A percentile compares a stretch with the other conserved stretches of the same genome.
Evolutionary conservation across 2,113 vertebrate genomes (phyloP).

Genomic region (Coregonus clupeaformis): DNA sequence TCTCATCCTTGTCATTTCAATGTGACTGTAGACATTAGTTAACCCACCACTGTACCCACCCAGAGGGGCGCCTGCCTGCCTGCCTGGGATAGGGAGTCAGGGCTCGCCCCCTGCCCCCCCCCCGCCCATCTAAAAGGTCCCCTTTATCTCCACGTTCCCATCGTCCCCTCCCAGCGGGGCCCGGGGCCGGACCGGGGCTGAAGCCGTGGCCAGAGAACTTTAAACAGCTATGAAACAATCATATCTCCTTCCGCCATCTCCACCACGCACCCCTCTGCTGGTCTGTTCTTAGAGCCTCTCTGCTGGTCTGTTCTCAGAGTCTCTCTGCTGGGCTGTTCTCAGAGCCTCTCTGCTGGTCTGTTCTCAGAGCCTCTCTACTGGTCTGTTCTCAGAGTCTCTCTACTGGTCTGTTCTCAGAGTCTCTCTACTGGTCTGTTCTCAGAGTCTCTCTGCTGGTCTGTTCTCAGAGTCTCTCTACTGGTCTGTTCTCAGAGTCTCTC

Average conservation of each 20-base stretch:
- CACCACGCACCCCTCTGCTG: not conserved
- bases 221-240: slow-evolving; percentile 29
- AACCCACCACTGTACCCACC: too few relatives aligned
- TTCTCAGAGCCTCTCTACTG: not conserved
- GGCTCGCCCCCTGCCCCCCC: not conserved
- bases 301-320: not conserved
- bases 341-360: not conserved
- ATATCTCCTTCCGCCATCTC: slow-evolving; percentile 37
- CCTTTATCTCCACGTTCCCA: not conserved
- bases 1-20: too few relatives aligned
- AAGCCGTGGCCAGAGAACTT: slow-evolving; percentile 7
- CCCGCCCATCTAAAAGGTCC: slow-evolving; percentile 6
- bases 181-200: slow-evolving; percentile 1
- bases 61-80: not conserved
- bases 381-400: not conserved
- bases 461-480: not conserved
- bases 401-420: not conserved
- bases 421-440: too few relatives aligned
- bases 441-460: not conserved
- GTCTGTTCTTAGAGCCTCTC: not conserved
- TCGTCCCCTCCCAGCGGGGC: not conserved
- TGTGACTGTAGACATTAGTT: too few relatives aligned
- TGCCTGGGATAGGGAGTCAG: not conserved
- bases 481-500: not conserved
- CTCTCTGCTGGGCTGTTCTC: too few relatives aligned